Base-by-base conservation (phyloP, 2,797 vertebrate genomes). In the Sphenodon punctatus region DNA sequence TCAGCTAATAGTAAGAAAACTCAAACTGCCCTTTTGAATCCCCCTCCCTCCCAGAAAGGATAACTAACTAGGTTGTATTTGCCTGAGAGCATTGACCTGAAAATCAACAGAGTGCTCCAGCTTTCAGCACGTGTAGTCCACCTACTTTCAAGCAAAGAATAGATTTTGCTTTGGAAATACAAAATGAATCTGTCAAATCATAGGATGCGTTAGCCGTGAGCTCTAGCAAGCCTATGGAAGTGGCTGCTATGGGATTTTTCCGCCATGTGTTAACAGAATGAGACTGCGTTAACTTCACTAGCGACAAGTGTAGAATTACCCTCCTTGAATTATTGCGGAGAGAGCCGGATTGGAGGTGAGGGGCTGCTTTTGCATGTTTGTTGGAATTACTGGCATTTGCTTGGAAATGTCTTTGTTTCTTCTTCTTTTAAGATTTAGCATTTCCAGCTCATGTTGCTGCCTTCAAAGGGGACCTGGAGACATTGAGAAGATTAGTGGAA, bases 381-480 rank as follows among this genome's bases (percentile, higher is more conserved):
- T 43, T 55, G 36, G 58, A 59, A 48, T 43, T 61, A 19, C 34
- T 55, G 41, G 36, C 10, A 56, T 43, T 30, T 61, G 5, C 32
- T 88, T 86, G 58, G 38, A 91, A 89, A 89, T 42, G 7, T 5
- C 4, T 72, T 45, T 82, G 6, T 87, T 89, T 87, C 9, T 70
- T 90, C 77, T 75, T 78, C 38, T 90, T 90, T 17, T 83, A 80
- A 96, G 96, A 78, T 89, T 87, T 96, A 92, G 94, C 87, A 51
- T 97, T 96, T 89, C 96, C 96, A 74, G 96, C 94, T 78, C 96
- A 96, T 36, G 74, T 65, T 1, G 95, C 96, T 80, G 96, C 96
- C 77, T 94, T 86, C 83, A 93, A 90, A 78, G 96, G 96, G 60
- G 95, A 97, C 68, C 82, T 97, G 56, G 70, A 94, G 70, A 86